Evolutionary conservation across 2,888 invertebrate species (phyloP).

Genomic region (Epinotia nisella): DNA sequence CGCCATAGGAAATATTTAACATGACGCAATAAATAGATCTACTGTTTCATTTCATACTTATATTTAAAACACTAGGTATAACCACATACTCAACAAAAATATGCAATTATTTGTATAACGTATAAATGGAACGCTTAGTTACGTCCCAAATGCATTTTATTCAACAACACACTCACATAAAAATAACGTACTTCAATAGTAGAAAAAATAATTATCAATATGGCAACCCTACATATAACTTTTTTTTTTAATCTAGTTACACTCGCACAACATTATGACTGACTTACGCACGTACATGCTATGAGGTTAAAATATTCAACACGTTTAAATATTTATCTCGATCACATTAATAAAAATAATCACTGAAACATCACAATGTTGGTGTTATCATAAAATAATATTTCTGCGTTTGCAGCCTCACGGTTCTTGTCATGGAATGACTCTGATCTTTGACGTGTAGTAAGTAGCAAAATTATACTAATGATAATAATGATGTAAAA

Average conservation of each 20-base stretch:
- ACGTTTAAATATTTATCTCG: slow-evolving; percentile 51
- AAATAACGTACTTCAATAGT: slow-evolving; percentile 53
- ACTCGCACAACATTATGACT: slow-evolving; percentile 42
- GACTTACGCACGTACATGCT: slow-evolving; percentile 47
- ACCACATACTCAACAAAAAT: slow-evolving; percentile 35
- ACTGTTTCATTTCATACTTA: slow-evolving; percentile 18
- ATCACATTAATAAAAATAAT: slow-evolving; percentile 66
- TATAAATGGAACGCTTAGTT: slow-evolving; percentile 38
- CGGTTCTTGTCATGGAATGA: background rate
- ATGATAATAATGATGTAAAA: too few relatives aligned
- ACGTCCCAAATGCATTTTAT: slow-evolving; percentile 71
- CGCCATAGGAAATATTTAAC: slow-evolving; percentile 27
- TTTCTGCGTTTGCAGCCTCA: slow-evolving; percentile 8
- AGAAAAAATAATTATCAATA: slow-evolving; percentile 62
- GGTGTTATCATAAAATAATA: slow-evolving; percentile 46
- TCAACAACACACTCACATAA: slow-evolving; percentile 61
- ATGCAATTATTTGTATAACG: slow-evolving; percentile 34
- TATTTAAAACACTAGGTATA: slow-evolving; percentile 20
- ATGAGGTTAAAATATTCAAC: slow-evolving; percentile 55
- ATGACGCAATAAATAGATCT: slow-evolving; percentile 36
- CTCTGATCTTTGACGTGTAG: slow-evolving; percentile 1
- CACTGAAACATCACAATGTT: slow-evolving; percentile 69
- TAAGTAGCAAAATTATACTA: too few relatives aligned
- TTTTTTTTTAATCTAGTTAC: slow-evolving; percentile 56
- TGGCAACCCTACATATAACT: slow-evolving; percentile 67